These are phyloP conservation scores for Monochamus alternatus DNA, from an alignment of 2,888 invertebrate genomes.

Conservation along the genomic window DNA sequence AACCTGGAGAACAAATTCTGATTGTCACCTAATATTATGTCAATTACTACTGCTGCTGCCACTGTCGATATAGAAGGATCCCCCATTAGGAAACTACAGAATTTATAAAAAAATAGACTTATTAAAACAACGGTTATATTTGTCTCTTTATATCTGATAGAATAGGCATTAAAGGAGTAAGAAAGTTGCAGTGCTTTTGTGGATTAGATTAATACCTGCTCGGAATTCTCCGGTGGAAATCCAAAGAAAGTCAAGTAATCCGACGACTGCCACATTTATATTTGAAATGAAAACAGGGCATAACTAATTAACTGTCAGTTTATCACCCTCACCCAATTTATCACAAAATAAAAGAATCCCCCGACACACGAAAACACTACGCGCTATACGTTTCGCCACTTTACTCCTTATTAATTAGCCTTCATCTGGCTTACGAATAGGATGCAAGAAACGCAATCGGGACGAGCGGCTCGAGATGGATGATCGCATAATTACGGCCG, in stretches of 20 bases:
- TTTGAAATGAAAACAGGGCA: slow-evolving; percentile 33
- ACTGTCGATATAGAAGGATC: too few species aligned
- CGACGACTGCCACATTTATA: slow-evolving; percentile 21
- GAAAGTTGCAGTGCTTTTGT: too few species aligned
- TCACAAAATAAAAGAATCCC: slow-evolving; percentile 37
- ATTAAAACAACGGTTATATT: too few species aligned
- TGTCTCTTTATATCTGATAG: too few species aligned
- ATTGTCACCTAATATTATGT: too few species aligned
- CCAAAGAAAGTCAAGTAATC: slow-evolving; percentile 9
- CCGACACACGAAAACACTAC: slow-evolving; percentile 28
- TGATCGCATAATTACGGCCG: slow-evolving; percentile 14
- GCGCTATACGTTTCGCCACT: slow-evolving; percentile 28
- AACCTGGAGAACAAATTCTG: too few species aligned
- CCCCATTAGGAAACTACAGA: too few species aligned
- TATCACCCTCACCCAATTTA: slow-evolving; percentile 34
- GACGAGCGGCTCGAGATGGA: slow-evolving; percentile 11
- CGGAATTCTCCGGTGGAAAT: neutral
- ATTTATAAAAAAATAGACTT: too few species aligned
- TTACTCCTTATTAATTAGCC: slow-evolving; percentile 31
- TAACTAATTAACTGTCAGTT: slow-evolving; percentile 42
- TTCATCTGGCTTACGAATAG: slow-evolving; percentile 27
- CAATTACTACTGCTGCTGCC: too few species aligned
- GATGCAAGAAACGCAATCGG: slow-evolving; percentile 31
- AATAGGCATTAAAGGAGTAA: too few species aligned
- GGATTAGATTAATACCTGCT: too few species aligned